A percentile compares a stretch with the other conserved stretches of the same genome.
These are phyloP conservation scores for Acridotheres tristis DNA, from an alignment of 2,797 vertebrate species.

Conservation along the genomic window DNA sequence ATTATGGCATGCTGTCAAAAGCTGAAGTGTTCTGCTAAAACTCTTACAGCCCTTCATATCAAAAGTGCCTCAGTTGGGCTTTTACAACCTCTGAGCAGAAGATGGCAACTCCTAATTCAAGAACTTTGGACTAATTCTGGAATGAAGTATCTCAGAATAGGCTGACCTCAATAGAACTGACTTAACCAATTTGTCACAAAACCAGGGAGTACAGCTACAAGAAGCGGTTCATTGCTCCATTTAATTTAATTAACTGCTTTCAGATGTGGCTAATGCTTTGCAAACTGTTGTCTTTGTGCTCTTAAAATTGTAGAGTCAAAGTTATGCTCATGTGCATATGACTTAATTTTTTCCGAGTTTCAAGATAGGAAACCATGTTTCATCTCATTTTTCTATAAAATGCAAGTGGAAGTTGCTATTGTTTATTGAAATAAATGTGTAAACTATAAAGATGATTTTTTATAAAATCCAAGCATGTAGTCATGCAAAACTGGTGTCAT, in stretches of 20 bases:
- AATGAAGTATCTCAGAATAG: background rate
- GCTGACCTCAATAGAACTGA: background rate
- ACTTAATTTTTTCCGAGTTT: background rate
- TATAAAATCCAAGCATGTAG: background rate
- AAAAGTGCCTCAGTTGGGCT: background rate
- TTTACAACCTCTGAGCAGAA: background rate
- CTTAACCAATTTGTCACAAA: slow-evolving; percentile 29
- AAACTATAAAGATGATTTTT: background rate
- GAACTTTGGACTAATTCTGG: background rate
- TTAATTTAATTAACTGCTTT: slow-evolving; percentile 27
- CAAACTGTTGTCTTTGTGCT: background rate
- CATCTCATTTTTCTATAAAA: background rate
- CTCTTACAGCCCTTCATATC: background rate
- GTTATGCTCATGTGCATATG: background rate
- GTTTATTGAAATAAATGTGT: background rate
- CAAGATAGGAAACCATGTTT: fast-evolving
- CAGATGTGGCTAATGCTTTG: background rate
- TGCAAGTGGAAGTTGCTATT: background rate
- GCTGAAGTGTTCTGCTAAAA: background rate
- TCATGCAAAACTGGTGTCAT: background rate
- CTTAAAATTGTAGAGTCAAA: background rate
- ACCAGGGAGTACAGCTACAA: background rate
- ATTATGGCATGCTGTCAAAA: slow-evolving; percentile 1
- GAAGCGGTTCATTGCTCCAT: background rate
- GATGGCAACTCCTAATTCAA: background rate